A percentile compares a stretch with the other conserved stretches of the same genome.
Evolutionary conservation across 2,888 invertebrate species (phyloP).

Genomic region (Stenolophus ochropezus): DNA sequence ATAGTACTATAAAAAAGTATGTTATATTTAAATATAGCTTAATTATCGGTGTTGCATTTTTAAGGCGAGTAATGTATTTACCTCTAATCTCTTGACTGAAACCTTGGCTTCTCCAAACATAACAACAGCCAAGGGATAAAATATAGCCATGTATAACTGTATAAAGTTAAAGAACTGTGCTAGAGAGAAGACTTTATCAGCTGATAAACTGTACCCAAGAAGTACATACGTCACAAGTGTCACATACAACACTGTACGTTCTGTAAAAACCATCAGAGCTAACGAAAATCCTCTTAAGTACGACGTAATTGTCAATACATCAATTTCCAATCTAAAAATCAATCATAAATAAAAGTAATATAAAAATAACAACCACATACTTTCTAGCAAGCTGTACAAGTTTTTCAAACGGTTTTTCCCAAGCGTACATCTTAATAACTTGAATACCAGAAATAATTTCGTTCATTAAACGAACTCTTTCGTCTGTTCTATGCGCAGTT

Average conservation of each 20-base stretch:
- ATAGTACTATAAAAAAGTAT: too few species aligned
- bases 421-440: conserved; percentile 87
- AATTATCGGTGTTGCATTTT: conserved; percentile 73
- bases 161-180: conserved; percentile 86
- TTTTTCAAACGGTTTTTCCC: conserved; percentile 83
- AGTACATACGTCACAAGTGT: conserved; percentile 87
- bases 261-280: conserved; percentile 85
- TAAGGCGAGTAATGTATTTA: conserved; percentile 72
- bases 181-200: conserved; percentile 84
- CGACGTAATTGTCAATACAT: conserved; percentile 79
- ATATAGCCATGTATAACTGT: conserved; percentile 80
- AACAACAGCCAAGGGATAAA: conserved; percentile 78
- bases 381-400: conserved; percentile 78
- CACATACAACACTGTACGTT: conserved; percentile 88
- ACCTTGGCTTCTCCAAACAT: conserved; percentile 79
- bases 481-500: conserved; percentile 77
- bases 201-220: conserved; percentile 76
- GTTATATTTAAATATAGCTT: too few species aligned
- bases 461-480: conserved; percentile 82
- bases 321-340: conserved; percentile 80
- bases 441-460: conserved; percentile 84
- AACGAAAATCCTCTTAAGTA: conserved; percentile 81
- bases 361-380: conserved; percentile 69
- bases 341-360: conserved; percentile 12
- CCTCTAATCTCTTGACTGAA: conserved; percentile 79